Conservation (phyloP, 2,888 invertebrate species). For the Malthinus flaveolus region DNA sequence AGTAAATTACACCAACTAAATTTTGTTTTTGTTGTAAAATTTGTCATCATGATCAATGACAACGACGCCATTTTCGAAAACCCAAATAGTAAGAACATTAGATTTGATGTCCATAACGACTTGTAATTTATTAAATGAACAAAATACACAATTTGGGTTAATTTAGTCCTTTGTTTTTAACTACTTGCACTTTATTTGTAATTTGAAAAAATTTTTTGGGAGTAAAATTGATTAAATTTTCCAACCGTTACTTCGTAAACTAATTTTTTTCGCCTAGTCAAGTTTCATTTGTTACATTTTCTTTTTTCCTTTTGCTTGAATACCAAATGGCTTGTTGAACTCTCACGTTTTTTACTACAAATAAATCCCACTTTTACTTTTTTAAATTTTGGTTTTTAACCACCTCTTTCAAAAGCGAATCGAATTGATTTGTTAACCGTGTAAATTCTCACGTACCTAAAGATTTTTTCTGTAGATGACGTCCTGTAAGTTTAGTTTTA, state of each 20-base stretch:
- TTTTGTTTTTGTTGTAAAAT: slow-evolving; percentile 9
- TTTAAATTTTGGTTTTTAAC: too few relatives aligned
- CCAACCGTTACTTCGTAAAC: slow-evolving; percentile 9
- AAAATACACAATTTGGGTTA: slow-evolving; percentile 10
- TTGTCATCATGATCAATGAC: slow-evolving; percentile 11
- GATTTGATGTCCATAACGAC: slow-evolving; percentile 21
- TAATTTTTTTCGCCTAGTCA: slow-evolving; percentile 15
- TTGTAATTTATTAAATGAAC: slow-evolving; percentile 21
- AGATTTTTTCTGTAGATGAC: too few relatives aligned
- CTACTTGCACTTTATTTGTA: slow-evolving; percentile 11
- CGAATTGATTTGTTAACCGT: too few relatives aligned
- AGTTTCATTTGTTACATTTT: slow-evolving; percentile 5
- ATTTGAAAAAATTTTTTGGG: too few relatives aligned
- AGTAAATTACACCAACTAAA: too few relatives aligned
- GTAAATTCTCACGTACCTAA: too few relatives aligned
- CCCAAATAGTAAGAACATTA: slow-evolving; percentile 19
- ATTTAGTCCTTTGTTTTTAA: slow-evolving; percentile 14
- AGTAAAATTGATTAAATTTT: slow-evolving; percentile 15
- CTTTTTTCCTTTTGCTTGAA: neutral
- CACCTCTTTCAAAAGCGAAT: too few relatives aligned
- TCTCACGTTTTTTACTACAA: neutral
- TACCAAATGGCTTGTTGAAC: neutral
- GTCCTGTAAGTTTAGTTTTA: too few relatives aligned
- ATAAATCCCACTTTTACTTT: too few relatives aligned
- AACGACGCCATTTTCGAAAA: slow-evolving; percentile 9